phyloP scores from a whole-genome alignment of 2,888 invertebrate species.

The Falcaria lacertinaria region DNA sequence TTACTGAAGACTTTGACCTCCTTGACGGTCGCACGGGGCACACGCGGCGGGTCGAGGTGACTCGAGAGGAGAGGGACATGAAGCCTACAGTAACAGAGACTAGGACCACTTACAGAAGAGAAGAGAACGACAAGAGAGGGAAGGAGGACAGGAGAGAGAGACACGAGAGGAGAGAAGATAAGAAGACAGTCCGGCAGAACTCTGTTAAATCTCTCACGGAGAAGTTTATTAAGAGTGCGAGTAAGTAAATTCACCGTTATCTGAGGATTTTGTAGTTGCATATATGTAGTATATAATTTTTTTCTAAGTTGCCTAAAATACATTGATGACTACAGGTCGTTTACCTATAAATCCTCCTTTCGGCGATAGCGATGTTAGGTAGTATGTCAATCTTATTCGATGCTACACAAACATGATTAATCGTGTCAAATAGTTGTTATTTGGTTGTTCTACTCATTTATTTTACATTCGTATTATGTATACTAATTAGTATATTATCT shows the following conservation, averaged over 20 bases:
- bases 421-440: too few relatives aligned
- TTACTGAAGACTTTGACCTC: slow-evolving; percentile 27
- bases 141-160: slow-evolving; percentile 31
- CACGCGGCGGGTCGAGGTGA: neutral
- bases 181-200: slow-evolving; percentile 81
- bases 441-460: too few relatives aligned
- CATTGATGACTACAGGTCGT: too few relatives aligned
- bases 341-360: too few relatives aligned
- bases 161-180: slow-evolving; percentile 47
- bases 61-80: neutral
- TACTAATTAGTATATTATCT: too few relatives aligned
- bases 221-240: slow-evolving; percentile 86
- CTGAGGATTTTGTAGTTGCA: too few relatives aligned
- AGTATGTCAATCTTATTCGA: too few relatives aligned
- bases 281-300: too few relatives aligned
- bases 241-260: slow-evolving; percentile 40
- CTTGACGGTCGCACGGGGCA: slow-evolving; percentile 13
- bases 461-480: too few relatives aligned
- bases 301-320: too few relatives aligned
- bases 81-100: slow-evolving; percentile 14
- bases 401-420: too few relatives aligned
- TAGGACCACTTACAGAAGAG: slow-evolving; percentile 23
- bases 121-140: slow-evolving; percentile 35
- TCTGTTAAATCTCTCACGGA: slow-evolving; percentile 89
- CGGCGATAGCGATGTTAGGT: too few relatives aligned